Evolutionary conservation across 2,113 vertebrate genomes (phyloP), one percentile per base, ranked within the genome.

Genomic region (Leptodactylus fuscus): DNA sequence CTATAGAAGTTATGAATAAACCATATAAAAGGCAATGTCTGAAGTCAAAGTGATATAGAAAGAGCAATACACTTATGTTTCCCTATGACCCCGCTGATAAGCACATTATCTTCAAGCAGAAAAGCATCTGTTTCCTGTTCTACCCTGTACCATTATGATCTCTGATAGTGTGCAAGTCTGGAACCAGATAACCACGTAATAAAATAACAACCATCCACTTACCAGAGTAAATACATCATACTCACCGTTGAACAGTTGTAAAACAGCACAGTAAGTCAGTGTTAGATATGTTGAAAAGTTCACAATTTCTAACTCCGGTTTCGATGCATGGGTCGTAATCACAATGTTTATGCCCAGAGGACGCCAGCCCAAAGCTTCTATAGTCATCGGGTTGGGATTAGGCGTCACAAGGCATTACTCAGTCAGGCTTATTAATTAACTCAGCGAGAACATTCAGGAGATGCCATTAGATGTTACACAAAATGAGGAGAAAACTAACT

Each of bases 351-450:
- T 73, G 71, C 18, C 36, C 49, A 77, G 46, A 65, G 62, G 41
- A 62, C 81, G 81, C 83, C 29, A 4, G 51, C 74, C 0, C 29
- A 92, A 88, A 91, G 92, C 89, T 94, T 95, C 94, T 94, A 95
- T 90, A 67, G 89, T 89, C 90, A 94, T 93, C 89, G 81, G 91
- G 89, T 89, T 85, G 86, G 94, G 95, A 96, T 97, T 96, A 97
- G 90, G 88, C 91, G 94, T 97, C 97, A 97, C 95, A 92, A 91
- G 94, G 93, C 95, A 96, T 95, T 94, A 96, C 92, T 92, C 90
- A 93, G 58, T 69, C 81, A 91, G 89, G 91, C 88, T 93, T 94
- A 94, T 87, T 89, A 90, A 91, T 89, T 92, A 94, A 95, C 92
- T 94, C 94, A 93, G 89, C 85, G 88, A 90, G 91, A 88, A 79